Evolutionary conservation across 2,113 vertebrate species (phyloP).

Genomic region (Periophthalmus modestus): DNA sequence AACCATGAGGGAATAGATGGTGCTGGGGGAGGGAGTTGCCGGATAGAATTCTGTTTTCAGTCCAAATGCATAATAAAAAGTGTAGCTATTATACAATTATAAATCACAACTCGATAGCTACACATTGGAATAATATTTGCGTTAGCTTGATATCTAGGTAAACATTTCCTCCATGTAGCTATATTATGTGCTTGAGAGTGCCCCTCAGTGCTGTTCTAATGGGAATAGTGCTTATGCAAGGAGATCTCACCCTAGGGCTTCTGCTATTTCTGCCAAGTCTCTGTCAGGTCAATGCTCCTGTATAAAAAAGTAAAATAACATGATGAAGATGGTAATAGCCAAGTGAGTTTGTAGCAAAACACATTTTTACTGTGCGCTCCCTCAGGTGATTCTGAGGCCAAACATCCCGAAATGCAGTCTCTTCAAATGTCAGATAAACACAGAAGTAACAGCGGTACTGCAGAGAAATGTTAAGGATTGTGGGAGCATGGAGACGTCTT

Average conservation of each 20-base stretch:
- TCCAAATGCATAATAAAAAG: constrained; percentile 39
- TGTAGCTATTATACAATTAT: constrained; percentile 32
- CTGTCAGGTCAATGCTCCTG: constrained; percentile 68
- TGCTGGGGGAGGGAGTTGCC: constrained; percentile 13
- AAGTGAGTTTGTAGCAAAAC: constrained; percentile 62
- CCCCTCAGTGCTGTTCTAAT: constrained; percentile 72
- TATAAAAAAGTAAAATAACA: constrained; percentile 64
- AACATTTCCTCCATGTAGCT: constrained; percentile 38
- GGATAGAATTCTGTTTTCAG: constrained; percentile 3
- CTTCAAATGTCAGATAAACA: constrained; percentile 45
- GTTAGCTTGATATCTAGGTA: constrained; percentile 19
- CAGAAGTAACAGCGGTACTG: constrained; percentile 38
- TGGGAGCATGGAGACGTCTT: constrained; percentile 18
- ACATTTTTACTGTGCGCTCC: constrained; percentile 53
- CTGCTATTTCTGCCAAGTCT: constrained; percentile 60
- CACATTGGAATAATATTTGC: constrained; percentile 3
- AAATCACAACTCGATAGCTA: constrained; percentile 10
- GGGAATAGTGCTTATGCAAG: constrained; percentile 75
- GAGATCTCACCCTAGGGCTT: constrained; percentile 66
- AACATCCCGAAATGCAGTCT: constrained; percentile 51
- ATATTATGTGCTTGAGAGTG: constrained; percentile 53
- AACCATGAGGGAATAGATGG: constrained; percentile 70
- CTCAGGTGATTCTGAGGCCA: constrained; percentile 55
- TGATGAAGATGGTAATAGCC: constrained; percentile 65
- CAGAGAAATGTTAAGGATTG: constrained; percentile 28